Conservation (phyloP, 2,113 vertebrate species). For the Scopus umbretta region DNA sequence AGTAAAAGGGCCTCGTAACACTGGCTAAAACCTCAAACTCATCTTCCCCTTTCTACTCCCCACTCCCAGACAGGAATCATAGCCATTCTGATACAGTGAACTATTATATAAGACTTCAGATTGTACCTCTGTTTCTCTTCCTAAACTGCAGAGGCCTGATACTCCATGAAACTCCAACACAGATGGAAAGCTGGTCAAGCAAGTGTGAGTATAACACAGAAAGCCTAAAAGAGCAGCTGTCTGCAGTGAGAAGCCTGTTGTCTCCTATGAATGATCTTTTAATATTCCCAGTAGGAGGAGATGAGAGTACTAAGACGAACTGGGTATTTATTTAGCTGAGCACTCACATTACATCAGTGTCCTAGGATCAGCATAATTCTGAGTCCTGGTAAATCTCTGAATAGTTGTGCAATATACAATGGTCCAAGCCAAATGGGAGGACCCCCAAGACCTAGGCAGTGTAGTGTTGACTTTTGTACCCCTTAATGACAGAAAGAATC, state of each 20-base stretch:
- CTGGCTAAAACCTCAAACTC: neutral
- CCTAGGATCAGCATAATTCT: neutral
- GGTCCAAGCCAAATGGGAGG: neutral
- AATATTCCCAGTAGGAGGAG: neutral
- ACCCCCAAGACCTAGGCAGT: neutral
- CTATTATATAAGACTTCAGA: neutral
- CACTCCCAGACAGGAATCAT: neutral
- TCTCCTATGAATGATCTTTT: neutral
- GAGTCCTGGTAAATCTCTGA: neutral
- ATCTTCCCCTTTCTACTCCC: neutral
- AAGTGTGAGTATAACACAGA: neutral
- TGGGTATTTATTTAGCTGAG: neutral
- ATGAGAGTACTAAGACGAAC: neutral
- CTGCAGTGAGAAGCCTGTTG: neutral
- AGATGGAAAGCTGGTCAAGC: neutral
- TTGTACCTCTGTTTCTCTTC: neutral
- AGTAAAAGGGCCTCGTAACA: neutral
- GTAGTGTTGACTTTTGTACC: neutral
- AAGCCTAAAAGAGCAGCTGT: neutral
- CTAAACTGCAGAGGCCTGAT: neutral
- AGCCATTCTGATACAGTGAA: neutral
- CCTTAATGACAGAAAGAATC: neutral
- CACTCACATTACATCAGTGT: neutral
- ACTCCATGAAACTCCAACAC: neutral
- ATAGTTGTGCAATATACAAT: neutral